Percentiles rank a stretch among this genome's conserved stretches.
These are phyloP conservation scores for Tenthredo scrophulariae DNA, from an alignment of 2,888 invertebrate genomes.

Conservation along the genomic window DNA sequence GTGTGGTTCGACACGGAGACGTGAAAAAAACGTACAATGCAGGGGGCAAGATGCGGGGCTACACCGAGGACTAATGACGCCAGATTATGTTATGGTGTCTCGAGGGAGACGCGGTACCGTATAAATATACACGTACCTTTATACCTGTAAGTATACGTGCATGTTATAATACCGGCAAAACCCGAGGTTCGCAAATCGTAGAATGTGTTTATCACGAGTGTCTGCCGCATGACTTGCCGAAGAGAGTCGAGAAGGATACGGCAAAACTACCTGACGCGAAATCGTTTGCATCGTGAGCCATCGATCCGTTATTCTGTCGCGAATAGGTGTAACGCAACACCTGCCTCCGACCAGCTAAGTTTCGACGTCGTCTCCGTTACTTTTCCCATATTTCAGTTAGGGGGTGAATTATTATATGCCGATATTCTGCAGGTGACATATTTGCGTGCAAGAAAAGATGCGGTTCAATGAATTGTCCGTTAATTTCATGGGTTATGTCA, in stretches of 20 bases:
- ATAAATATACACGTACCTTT: conserved; percentile 21
- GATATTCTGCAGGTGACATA: not conserved
- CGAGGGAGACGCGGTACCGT: conserved; percentile 32
- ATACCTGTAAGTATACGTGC: not conserved
- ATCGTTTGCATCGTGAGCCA: conserved; percentile 40
- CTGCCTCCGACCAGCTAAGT: conserved; percentile 16
- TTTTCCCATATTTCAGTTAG: not conserved
- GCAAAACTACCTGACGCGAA: conserved; percentile 41
- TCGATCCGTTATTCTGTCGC: conserved; percentile 27
- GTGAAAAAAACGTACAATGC: conserved; percentile 7
- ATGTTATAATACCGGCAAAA: conserved; percentile 32
- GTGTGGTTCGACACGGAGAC: not conserved
- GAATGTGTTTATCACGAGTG: conserved; percentile 52
- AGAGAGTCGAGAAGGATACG: conserved; percentile 21
- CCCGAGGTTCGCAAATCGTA: conserved; percentile 47
- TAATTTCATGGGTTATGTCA: not conserved
- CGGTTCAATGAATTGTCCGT: not conserved
- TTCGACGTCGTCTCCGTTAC: not conserved
- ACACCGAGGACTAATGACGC: conserved; percentile 42
- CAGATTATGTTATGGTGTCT: conserved; percentile 36
- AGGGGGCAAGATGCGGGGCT: conserved; percentile 30
- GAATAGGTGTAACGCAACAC: conserved; percentile 33
- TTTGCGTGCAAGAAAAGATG: not conserved
- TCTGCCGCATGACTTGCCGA: conserved; percentile 36
- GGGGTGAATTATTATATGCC: not conserved